Evolutionary conservation across 1,140 invertebrate genomes (phyloP).

Genomic region (Arctopsyche grandis): DNA sequence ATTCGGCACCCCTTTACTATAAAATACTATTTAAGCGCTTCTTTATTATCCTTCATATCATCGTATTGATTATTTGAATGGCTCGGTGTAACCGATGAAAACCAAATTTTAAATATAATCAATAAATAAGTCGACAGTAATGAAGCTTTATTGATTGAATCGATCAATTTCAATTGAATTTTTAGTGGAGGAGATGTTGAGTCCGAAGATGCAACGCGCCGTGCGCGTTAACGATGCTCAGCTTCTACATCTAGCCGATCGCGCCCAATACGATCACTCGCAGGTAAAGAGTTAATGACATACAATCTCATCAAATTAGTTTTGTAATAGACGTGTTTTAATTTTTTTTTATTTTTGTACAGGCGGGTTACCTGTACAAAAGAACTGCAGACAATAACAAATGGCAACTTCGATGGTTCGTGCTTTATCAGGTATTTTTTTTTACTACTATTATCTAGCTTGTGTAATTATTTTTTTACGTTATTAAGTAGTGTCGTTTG

Average conservation of each 20-base stretch:
- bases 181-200: constrained; percentile 69
- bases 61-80: neutral
- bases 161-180: neutral
- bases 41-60: too few relatives aligned
- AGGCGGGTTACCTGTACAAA: constrained; percentile 86
- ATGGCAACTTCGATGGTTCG: constrained; percentile 92
- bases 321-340: neutral
- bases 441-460: neutral
- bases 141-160: too few relatives aligned
- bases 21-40: too few relatives aligned
- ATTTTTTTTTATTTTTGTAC: too few relatives aligned
- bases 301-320: neutral
- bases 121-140: too few relatives aligned
- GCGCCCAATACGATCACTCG: constrained; percentile 82
- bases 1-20: too few relatives aligned
- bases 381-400: constrained; percentile 85
- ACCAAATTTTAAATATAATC: too few relatives aligned
- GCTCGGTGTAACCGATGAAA: too few relatives aligned
- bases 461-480: constrained; percentile 4
- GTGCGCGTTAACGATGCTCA: constrained; percentile 85
- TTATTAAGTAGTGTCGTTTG: neutral
- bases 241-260: constrained; percentile 84
- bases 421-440: constrained; percentile 82
- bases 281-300: constrained; percentile 59
- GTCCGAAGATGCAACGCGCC: constrained; percentile 85